Evolutionary conservation across 2,113 vertebrate species (phyloP).

Genomic region (Barnardius zonarius): DNA sequence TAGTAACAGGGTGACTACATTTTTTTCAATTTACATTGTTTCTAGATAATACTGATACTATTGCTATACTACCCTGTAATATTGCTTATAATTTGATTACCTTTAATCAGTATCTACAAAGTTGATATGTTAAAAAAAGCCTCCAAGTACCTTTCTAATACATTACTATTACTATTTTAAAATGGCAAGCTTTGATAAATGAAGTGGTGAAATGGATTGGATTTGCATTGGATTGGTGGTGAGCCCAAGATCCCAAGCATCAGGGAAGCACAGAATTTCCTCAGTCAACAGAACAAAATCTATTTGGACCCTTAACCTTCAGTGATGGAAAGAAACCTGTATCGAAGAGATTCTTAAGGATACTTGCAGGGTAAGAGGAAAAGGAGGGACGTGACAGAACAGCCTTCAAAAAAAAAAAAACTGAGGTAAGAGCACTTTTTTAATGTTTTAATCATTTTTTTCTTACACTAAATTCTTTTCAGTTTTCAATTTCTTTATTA

Average conservation of each 20-base stretch:
- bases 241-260: background rate
- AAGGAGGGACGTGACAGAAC: background rate
- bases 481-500: background rate
- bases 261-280: background rate
- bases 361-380: background rate
- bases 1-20: background rate
- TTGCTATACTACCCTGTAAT: background rate
- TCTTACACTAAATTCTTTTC: background rate
- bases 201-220: background rate
- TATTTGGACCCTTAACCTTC: background rate
- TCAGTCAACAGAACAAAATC: background rate
- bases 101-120: background rate
- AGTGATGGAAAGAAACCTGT: background rate
- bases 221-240: background rate
- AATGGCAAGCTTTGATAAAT: slow-evolving; percentile 4
- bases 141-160: background rate
- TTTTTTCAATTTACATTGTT: background rate
- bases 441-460: background rate
- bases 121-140: background rate
- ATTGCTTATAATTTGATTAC: background rate
- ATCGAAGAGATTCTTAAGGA: background rate
- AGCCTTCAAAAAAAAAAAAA: background rate
- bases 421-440: background rate
- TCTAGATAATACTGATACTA: background rate
- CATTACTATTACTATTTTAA: background rate